phyloP scores from a whole-genome alignment of 2,797 vertebrate species.

The Hylomyscus alleni region DNA sequence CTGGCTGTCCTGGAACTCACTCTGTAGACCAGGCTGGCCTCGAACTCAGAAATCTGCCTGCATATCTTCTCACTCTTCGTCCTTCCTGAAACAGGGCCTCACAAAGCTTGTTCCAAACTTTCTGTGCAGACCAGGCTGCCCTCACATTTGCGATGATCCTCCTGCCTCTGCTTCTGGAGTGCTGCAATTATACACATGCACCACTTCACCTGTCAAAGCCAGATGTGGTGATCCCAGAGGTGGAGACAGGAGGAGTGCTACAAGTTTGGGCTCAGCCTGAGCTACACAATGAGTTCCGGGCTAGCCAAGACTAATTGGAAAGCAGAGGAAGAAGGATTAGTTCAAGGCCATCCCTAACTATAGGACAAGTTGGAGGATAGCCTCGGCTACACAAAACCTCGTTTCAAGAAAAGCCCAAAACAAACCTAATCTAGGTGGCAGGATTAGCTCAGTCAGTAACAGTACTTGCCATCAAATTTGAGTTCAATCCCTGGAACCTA shows the following conservation, averaged over 20 bases:
- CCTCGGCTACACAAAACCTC: background rate
- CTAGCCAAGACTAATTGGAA: background rate
- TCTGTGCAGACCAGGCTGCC: background rate
- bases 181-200: background rate
- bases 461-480: background rate
- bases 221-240: background rate
- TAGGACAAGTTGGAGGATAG: background rate
- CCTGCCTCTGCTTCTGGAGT: background rate
- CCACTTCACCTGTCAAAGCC: background rate
- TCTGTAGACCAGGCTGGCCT: too few relatives aligned
- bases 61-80: background rate
- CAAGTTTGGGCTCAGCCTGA: background rate
- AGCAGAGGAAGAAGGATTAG: background rate
- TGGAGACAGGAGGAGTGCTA: background rate
- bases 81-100: background rate
- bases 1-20: too few relatives aligned
- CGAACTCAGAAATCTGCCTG: too few relatives aligned
- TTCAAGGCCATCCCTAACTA: background rate
- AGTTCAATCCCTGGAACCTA: background rate
- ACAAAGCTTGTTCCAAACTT: background rate
- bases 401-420: background rate
- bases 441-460: background rate
- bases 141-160: background rate
- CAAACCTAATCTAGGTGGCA: background rate
- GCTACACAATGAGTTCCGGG: background rate